Evolutionary conservation across 2,888 invertebrate genomes (phyloP), one percentile per base, ranked within the genome.

Genomic region (Rhagium mordax): DNA sequence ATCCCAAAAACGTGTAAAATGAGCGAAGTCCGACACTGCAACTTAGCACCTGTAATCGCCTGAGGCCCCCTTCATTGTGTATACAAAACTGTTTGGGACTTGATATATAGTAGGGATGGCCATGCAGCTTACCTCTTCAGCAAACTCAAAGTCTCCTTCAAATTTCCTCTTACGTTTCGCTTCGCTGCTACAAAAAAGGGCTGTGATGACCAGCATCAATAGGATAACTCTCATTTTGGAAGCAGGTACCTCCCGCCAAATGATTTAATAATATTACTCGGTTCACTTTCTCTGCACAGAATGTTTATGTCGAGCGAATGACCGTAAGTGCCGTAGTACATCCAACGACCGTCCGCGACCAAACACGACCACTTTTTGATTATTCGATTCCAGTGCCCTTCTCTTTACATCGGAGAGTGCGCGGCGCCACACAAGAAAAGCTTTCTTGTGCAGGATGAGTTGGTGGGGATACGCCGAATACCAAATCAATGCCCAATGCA

Each of bases 121-220:
- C 47, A 24, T 67, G 57, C 57, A 57, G 69, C 82, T 90, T 89
- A 94, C 94, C 93, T 94, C 94, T 88, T 94, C 94, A 84, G 93
- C 93, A 86, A 94, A 94, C 86, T 94, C 94, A 86, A 94, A 94
- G 87, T 94, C 94, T 74, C 93, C 93, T 85, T 94, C 93, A 86
- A 93, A 93, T 88, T 93, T 94, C 86, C 92, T 90, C 89, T 93
- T 93, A 87, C 92, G 91, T 82, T 90, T 90, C 64, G 89, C 90
- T 75, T 89, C 89, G 49, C 87, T 81, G 70, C 83, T 82, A 74
- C 85, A 86, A 72, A 88, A 79, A 73, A 88, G 81, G 76, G 87
- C 86, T 78, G 88, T 84, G 80, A 89, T 82, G 79, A 88, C 84
- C 75, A 89, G 83, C 80, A 89, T 81, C 83, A 89, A 84, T 86